phyloP scores from a whole-genome alignment of 35 echinoderm and acorn worm species.

The Diadema setosum region DNA sequence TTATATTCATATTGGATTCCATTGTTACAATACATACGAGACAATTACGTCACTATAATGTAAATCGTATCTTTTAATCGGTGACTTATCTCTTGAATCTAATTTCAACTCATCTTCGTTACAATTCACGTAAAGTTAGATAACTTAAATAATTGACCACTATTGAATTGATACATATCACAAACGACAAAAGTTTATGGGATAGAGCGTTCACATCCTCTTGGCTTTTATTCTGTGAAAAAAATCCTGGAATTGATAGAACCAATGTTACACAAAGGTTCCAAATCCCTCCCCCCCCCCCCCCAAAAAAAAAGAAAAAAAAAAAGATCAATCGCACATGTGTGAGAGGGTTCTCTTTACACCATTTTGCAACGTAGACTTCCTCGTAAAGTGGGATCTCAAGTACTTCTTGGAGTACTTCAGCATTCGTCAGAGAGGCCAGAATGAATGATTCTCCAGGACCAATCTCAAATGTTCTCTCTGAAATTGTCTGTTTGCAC shows the following conservation, averaged over 20 bases:
- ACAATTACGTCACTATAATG: background rate
- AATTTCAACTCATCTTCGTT: background rate
- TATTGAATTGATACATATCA: background rate
- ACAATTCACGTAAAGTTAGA: background rate
- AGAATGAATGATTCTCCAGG: no score
- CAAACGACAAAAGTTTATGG: background rate
- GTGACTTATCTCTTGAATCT: background rate
- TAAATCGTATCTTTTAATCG: background rate
- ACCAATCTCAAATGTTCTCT: no score
- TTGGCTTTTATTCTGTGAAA: background rate
- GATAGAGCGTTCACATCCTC: background rate
- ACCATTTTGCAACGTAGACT: no score
- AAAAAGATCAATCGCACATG: no score
- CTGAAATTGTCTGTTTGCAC: no score
- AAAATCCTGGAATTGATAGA: no score
- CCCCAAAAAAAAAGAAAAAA: no score
- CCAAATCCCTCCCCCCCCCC: background rate
- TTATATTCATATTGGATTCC: background rate
- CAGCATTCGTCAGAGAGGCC: no score
- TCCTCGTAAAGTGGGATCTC: no score
- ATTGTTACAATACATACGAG: background rate
- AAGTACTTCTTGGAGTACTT: no score
- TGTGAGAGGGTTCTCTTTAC: background rate
- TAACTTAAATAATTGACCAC: background rate
- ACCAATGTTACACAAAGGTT: background rate